These are phyloP conservation scores for Cebidichthys violaceus DNA, from an alignment of 2,113 vertebrate species.

Conservation along the genomic window DNA sequence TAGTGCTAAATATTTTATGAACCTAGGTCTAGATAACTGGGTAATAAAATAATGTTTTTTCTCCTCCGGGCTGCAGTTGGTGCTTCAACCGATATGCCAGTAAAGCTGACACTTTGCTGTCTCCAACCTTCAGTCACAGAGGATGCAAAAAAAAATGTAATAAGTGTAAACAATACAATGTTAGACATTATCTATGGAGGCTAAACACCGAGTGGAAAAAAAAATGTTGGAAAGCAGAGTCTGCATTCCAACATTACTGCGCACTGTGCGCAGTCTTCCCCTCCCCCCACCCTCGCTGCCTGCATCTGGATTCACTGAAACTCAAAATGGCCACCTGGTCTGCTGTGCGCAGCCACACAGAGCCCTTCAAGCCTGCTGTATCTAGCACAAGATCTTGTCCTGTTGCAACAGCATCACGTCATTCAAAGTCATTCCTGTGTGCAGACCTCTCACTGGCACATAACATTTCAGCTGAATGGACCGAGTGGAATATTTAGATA, in stretches of 20 bases:
- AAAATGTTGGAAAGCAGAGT: slow-evolving; percentile 56
- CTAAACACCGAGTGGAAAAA: slow-evolving; percentile 28
- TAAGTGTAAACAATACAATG: not conserved
- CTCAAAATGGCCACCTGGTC: slow-evolving; percentile 80
- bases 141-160: not conserved
- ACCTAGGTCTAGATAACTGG: not conserved
- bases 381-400: slow-evolving; percentile 3
- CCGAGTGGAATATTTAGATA: not conserved
- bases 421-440: not conserved
- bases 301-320: slow-evolving; percentile 78
- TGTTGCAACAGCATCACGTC: not conserved
- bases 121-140: slow-evolving; percentile 4
- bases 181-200: not conserved
- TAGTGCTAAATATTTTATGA: slow-evolving; percentile 14
- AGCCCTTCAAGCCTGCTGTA: slow-evolving; percentile 21
- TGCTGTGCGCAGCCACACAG: slow-evolving; percentile 57
- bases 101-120: slow-evolving; percentile 31
- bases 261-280: slow-evolving; percentile 63
- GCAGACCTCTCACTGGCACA: not conserved
- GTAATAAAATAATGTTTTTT: not conserved
- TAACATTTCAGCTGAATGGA: slow-evolving; percentile 6
- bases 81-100: slow-evolving; percentile 3
- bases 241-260: slow-evolving; percentile 72
- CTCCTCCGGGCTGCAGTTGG: not conserved
- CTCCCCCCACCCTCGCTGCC: slow-evolving; percentile 56